phyloP scores from a whole-genome alignment of 2,888 invertebrate genomes.

The Lepas anatifera region DNA sequence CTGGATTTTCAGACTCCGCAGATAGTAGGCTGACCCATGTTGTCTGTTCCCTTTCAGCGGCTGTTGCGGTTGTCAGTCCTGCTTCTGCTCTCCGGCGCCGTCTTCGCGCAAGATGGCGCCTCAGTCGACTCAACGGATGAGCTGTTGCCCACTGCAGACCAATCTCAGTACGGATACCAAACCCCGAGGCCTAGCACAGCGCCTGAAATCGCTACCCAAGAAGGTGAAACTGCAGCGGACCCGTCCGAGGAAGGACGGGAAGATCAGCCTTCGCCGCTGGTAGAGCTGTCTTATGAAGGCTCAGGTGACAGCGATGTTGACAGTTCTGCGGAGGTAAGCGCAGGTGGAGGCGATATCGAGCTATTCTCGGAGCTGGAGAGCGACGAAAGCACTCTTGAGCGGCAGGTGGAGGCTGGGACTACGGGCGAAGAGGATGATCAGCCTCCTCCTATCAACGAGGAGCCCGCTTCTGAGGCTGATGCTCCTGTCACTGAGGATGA shows the following conservation, averaged over 20 bases:
- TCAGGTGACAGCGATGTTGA: not conserved
- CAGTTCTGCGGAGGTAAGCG: not conserved
- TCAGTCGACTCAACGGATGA: not conserved
- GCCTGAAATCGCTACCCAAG: no score
- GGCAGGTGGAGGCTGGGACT: not conserved
- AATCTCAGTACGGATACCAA: not conserved
- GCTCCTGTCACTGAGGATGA: no score
- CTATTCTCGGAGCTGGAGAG: not conserved
- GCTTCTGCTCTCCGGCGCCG: not conserved
- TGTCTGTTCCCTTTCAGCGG: not conserved
- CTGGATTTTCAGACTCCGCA: no score
- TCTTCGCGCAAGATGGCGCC: not conserved
- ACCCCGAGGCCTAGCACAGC: not conserved
- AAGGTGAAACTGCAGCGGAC: no score
- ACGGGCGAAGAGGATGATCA: not conserved
- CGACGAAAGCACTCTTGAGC: not conserved
- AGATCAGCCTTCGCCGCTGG: no score
- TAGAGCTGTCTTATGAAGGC: not conserved
- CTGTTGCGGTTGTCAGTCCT: not conserved
- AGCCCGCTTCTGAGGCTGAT: not conserved
- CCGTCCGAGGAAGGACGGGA: no score
- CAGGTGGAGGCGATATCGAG: not conserved
- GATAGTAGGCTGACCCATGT: no score
- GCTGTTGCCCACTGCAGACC: not conserved
- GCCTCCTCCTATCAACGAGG: not conserved